These are phyloP conservation scores for Eueremaeus valkanovi DNA, from an alignment of 2,888 invertebrate species.

Conservation along the genomic window DNA sequence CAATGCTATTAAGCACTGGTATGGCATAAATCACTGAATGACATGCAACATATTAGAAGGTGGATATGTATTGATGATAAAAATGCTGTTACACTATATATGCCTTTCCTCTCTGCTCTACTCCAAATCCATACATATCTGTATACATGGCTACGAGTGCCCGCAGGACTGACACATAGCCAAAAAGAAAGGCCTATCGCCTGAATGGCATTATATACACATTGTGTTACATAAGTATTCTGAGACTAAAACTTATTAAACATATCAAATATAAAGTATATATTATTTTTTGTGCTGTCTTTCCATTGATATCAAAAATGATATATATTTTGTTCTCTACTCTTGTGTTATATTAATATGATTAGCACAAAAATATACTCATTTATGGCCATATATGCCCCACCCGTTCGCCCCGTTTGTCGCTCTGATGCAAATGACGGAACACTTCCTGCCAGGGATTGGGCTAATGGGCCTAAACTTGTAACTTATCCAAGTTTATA, in stretches of 20 bases:
- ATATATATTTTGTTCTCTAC: background rate
- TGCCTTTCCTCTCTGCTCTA: background rate
- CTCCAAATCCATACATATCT: background rate
- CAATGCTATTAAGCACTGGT: conserved; percentile 24
- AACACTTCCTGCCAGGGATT: conserved; percentile 26
- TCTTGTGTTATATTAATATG: background rate
- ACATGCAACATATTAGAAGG: conserved; percentile 33
- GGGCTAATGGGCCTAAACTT: conserved; percentile 26
- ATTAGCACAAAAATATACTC: background rate
- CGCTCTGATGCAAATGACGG: conserved; percentile 29
- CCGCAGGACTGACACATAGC: background rate
- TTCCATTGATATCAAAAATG: background rate
- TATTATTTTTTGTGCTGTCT: background rate
- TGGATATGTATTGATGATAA: conserved; percentile 30
- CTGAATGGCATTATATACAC: background rate
- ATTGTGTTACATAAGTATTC: background rate
- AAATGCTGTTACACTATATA: background rate
- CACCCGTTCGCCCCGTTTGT: conserved; percentile 10
- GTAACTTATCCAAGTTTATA: conserved; percentile 26
- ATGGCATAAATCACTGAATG: conserved; percentile 30
- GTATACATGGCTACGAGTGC: background rate
- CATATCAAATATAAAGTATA: background rate
- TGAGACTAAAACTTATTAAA: background rate
- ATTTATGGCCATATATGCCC: conserved; percentile 21
- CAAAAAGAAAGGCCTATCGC: background rate